These are phyloP conservation scores for Hippolais icterina DNA, from an alignment of 2,113 vertebrate species.

Conservation along the genomic window DNA sequence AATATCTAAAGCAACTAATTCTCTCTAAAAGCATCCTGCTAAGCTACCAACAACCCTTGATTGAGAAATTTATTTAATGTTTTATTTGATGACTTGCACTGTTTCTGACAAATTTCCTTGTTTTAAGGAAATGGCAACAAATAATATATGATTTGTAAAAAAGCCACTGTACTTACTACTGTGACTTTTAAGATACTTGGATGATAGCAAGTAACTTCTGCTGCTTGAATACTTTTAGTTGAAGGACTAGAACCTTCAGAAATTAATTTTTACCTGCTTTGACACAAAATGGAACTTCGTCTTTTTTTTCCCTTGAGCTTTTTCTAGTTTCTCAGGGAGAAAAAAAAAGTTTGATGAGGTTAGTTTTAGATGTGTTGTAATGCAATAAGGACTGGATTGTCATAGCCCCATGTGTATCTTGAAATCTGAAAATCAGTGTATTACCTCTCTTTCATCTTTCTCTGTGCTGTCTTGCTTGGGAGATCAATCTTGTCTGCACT, in stretches of 20 bases:
- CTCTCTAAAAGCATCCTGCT: background rate
- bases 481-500: background rate
- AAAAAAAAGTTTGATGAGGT: background rate
- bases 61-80: background rate
- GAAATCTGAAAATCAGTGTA: background rate
- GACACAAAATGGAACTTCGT: background rate
- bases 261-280: background rate
- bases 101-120: background rate
- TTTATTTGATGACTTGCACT: background rate
- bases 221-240: background rate
- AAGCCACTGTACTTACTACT: background rate
- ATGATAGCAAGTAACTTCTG: background rate
- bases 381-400: background rate
- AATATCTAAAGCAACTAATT: background rate
- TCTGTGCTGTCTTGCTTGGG: background rate
- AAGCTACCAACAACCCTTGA: background rate
- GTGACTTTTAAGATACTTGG: background rate
- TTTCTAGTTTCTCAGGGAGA: background rate
- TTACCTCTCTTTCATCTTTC: background rate
- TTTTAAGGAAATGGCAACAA: background rate
- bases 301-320: background rate
- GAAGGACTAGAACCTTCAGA: background rate
- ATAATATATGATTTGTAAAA: background rate
- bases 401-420: background rate
- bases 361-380: background rate